phyloP scores from a whole-genome alignment of 2,113 vertebrate genomes.

The Syngnathoides biaculeatus region DNA sequence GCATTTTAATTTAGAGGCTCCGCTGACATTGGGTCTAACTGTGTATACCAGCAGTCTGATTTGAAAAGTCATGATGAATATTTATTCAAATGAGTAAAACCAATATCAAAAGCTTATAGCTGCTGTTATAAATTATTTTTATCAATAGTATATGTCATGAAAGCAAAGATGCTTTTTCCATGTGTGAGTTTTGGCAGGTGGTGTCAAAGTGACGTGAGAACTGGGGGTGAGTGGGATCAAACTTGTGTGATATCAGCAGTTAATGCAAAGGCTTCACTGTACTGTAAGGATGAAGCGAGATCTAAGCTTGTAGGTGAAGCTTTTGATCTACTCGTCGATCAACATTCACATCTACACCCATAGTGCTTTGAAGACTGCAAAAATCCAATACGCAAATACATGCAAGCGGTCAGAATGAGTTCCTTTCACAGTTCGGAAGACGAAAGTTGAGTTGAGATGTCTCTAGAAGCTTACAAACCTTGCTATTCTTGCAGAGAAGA shows the following conservation, averaged over 20 bases:
- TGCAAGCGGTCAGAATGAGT: not conserved
- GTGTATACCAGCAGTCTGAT: too few relatives aligned
- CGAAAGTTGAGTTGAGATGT: not conserved
- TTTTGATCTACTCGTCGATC: conserved; percentile 5
- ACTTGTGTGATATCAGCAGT: conserved; percentile 7
- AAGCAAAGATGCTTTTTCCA: not conserved
- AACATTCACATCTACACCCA: conserved; percentile 6
- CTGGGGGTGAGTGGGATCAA: not conserved
- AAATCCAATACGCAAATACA: not conserved
- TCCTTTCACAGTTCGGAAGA: not conserved
- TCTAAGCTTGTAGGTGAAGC: conserved; percentile 2
- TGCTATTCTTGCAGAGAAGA: too few relatives aligned
- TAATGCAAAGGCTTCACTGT: conserved; percentile 2
- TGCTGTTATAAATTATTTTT: not conserved
- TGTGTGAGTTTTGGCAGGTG: not conserved
- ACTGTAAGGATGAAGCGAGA: not conserved
- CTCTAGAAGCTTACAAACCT: not conserved
- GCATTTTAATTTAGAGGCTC: not conserved
- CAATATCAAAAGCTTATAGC: not conserved
- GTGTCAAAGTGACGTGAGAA: not conserved
- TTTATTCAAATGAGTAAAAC: not conserved
- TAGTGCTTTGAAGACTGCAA: not conserved
- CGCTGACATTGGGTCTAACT: not conserved
- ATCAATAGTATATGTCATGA: too few relatives aligned
- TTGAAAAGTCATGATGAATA: not conserved